Evolutionary conservation across 2,797 vertebrate species (phyloP).

Genomic region (Poeciliopsis gracilis): DNA sequence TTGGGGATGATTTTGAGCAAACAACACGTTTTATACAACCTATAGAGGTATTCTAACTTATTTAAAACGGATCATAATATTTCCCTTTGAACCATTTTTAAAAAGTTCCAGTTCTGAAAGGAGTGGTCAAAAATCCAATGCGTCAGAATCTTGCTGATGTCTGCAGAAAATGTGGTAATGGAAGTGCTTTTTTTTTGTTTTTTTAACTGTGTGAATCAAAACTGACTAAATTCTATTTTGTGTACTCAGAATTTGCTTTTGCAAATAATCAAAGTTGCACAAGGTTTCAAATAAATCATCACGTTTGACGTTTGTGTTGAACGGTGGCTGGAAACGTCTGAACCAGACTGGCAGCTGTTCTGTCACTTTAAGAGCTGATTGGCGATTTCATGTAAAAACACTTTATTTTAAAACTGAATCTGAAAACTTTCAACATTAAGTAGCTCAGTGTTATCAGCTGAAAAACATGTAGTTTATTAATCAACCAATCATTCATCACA

Average conservation of each 20-base stretch:
- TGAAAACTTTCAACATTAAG: not conserved
- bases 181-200: not conserved
- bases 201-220: not conserved
- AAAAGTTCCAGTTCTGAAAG: not conserved
- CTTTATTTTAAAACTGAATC: conserved; percentile 30
- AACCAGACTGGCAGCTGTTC: not conserved
- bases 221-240: not conserved
- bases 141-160: not conserved
- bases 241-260: too few relatives aligned
- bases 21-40: too few relatives aligned
- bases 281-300: not conserved
- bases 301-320: not conserved
- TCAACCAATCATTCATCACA: conserved; percentile 9
- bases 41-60: not conserved
- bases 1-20: too few relatives aligned
- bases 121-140: not conserved
- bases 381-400: not conserved
- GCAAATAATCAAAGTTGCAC: not conserved
- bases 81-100: not conserved
- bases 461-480: conserved; percentile 5
- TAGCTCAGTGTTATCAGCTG: not conserved
- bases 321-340: not conserved
- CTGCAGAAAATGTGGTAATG: not conserved
- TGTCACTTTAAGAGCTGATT: not conserved
- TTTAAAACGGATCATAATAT: not conserved